Percentiles rank a stretch among this genome's conserved stretches.
These are phyloP conservation scores for Acrobeloides nanus DNA, from an alignment of 2,888 invertebrate species.

Conservation along the genomic window DNA sequence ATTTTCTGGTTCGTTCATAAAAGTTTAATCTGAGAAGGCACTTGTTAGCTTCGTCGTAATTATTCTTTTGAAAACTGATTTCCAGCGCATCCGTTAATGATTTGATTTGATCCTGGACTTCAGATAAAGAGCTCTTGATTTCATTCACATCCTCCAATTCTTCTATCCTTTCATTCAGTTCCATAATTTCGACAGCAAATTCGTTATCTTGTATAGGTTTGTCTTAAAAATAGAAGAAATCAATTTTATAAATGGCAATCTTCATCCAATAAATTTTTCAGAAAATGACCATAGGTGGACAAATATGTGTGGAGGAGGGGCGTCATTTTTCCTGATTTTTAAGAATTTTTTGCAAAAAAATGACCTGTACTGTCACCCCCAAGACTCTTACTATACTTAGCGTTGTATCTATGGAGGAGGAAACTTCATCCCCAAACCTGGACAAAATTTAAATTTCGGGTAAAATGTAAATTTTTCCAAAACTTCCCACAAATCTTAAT, in stretches of 20 bases:
- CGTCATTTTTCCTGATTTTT: conserved; percentile 5
- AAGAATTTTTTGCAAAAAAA: not conserved
- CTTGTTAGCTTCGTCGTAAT: conserved; percentile 8
- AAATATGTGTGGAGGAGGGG: conserved; percentile 1
- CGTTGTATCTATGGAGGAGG: too few relatives aligned
- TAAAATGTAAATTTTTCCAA: too few relatives aligned
- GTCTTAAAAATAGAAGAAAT: conserved; percentile 5
- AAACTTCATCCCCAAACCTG: too few relatives aligned
- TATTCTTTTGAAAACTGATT: conserved; percentile 9
- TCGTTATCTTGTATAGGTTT: not conserved
- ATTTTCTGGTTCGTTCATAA: conserved; percentile 19
- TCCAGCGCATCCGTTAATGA: conserved; percentile 10
- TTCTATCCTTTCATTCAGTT: conserved; percentile 15
- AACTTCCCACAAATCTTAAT: conserved; percentile 1
- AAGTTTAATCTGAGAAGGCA: conserved; percentile 13
- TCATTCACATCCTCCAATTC: conserved; percentile 9
- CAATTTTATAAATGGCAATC: too few relatives aligned
- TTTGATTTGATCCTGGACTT: conserved; percentile 15
- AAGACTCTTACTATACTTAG: too few relatives aligned
- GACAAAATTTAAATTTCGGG: too few relatives aligned
- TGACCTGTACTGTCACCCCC: too few relatives aligned
- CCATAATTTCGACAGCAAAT: conserved; percentile 16
- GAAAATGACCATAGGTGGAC: not conserved
- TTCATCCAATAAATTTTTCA: not conserved
- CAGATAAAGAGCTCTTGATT: conserved; percentile 7